Base-by-base conservation (phyloP, 2,797 vertebrate species). In the Sebastes diploproa region DNA sequence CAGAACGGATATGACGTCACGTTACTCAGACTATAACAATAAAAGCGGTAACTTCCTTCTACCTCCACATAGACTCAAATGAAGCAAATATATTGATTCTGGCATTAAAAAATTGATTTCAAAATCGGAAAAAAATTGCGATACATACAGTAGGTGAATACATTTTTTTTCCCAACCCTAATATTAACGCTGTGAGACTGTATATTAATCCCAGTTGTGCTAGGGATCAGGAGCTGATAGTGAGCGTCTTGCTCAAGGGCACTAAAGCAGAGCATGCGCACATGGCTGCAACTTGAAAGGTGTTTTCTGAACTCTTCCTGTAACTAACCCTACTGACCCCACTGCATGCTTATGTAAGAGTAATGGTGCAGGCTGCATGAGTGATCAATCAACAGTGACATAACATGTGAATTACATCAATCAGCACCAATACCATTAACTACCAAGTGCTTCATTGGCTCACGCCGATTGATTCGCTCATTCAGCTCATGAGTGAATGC, bases 351-450 rank as follows among this genome's bases (percentile, higher is more conserved):
- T 78, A 71, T 9, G 22, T 72, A 80, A 89, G 50, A 60, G 63
- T 4, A 12, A 3, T 50, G 14, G 16, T n/a, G 29, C 54, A 50
- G 67, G 25, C 27, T 22, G 68, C 54, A 20, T 11, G 20, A 72
- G 54, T 36, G 78, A 82, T 83, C 50, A 27, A 61, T 78, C 72
- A 75, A 75, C 36, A 46, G 59, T 67, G 77, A 75, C 66, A 55
- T 75, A 77, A 78, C 71, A 18, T 23, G 52, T 12, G 34, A 36
- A 36, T 36, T 36, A 36, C 34, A 36, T 36, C 34, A 36, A 5
- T 5, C 34, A 36, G 34, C 34, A 46, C 13, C 62, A 42, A 25
- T 36, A 56, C 55, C 25, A 38, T 27, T 56, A 71, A 60, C 7
- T 4, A 29, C 58, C 54, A 29, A 32, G 2, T 3, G 72, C 34